Conservation (phyloP, 2,797 vertebrate species). For the Hemitrygon akajei region DNA sequence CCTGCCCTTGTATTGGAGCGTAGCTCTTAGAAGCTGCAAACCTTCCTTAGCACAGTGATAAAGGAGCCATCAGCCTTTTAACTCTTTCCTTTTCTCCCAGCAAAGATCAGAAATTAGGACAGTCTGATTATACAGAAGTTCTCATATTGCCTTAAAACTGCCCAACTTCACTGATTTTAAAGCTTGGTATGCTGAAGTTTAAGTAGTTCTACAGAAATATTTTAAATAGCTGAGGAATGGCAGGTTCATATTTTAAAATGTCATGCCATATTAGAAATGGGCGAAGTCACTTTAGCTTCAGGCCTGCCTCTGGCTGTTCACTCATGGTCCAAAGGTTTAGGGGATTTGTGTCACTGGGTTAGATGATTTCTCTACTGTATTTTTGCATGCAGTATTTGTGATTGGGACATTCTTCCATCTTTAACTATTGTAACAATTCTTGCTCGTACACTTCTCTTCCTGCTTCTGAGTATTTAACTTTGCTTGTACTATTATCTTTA, state of each 20-base stretch:
- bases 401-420: constrained; percentile 52
- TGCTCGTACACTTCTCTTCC: constrained; percentile 40
- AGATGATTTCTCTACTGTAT: constrained; percentile 59
- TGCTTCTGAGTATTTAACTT: constrained; percentile 7
- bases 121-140: background rate
- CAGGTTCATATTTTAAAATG: background rate
- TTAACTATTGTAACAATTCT: constrained; percentile 44
- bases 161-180: background rate
- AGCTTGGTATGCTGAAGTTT: background rate
- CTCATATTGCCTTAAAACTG: background rate
- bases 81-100: background rate
- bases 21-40: no score
- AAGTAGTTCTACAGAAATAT: background rate
- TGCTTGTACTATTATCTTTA: background rate
- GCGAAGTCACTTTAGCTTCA: background rate
- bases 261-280: background rate
- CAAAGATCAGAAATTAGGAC: background rate
- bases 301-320: constrained; percentile 53
- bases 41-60: no score
- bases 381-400: constrained; percentile 70
- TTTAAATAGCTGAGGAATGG: constrained; percentile 6
- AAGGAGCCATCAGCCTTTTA: background rate
- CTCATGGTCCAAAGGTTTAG: constrained; percentile 53
- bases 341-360: constrained; percentile 52
- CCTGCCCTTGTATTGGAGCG: no score